These are phyloP conservation scores for Enhydra lutris DNA, from an alignment of 2,113 vertebrate genomes.

Conservation along the genomic window DNA sequence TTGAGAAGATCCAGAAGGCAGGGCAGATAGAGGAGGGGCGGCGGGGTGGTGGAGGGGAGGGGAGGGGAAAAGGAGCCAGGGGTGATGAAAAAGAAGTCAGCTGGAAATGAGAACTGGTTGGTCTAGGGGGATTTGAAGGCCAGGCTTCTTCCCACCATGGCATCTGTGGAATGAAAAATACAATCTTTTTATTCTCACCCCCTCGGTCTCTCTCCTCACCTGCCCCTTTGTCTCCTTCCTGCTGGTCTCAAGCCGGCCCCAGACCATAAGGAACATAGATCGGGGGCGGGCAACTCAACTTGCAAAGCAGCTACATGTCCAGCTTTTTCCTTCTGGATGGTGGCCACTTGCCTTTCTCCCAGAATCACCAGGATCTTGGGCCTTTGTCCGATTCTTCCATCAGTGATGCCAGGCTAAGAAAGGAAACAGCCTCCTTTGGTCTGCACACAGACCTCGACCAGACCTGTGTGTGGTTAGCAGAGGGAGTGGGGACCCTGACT, in stretches of 20 bases:
- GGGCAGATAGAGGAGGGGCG: neutral
- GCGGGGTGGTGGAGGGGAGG: accelerated
- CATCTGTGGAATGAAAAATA: neutral
- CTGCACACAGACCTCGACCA: neutral
- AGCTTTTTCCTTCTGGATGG: neutral
- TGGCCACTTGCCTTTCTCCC: neutral
- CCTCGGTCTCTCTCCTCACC: neutral
- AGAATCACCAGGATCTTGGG: neutral
- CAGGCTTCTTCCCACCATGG: neutral
- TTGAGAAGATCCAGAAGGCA: constrained; percentile 21
- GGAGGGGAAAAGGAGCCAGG: neutral
- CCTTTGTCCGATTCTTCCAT: neutral
- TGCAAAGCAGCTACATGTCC: neutral
- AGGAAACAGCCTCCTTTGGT: neutral
- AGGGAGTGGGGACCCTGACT: neutral
- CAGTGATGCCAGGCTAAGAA: neutral
- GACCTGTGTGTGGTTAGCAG: neutral
- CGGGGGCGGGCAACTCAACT: neutral
- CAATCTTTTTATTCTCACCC: neutral
- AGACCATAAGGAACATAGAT: neutral
- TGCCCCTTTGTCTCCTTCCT: neutral
- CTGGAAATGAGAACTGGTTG: neutral
- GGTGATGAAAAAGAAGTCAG: neutral
- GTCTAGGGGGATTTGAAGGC: neutral
- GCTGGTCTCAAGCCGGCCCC: neutral